Evolutionary conservation across 2,888 invertebrate genomes (phyloP), one percentile per base, ranked within the genome.

Genomic region (Drosophila multiciliata): DNA sequence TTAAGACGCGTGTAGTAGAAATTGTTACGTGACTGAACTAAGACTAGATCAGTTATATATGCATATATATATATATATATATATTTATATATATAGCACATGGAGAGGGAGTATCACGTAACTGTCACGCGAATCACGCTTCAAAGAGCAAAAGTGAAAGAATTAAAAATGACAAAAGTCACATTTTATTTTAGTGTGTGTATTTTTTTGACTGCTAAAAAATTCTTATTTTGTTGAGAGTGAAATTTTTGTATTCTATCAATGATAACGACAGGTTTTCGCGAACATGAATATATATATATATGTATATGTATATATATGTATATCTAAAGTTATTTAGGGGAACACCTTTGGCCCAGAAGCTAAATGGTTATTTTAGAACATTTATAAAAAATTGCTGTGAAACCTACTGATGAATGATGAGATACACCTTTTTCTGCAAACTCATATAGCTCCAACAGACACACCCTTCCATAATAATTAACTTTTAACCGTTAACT

Each of bases 11-110:
- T 65, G 49, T 66, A 33, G 55, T 68, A 49, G 61, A 2, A 20
- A 6, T 12, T 40, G 59, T 26, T 29, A 88, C 87, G 87, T 86
- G 88, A 75, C 62, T 65, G 53, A 71, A 75, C 66, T 83, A 55
- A 50, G 54, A 73, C 71, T 68, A 68, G 63, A 58, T 75, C 62
- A 60, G 36, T 42, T 62, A 29, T 12, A n/a, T 72, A 60, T 62
- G 54, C 40, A 62, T 70, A 38, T 38, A 8, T 74, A 58, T 62
- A 57, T 52, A 57, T 71, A 29, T 23, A 26, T 72, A 60, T 62
- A 57, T 49, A 61, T 70, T 17, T 38, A 8, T 74, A 54, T 64
- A 57, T 54, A 60, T 71, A 29, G 29, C 29, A 29, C 6, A 29
- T 29, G 29, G 5, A 5, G 29, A 29, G 67, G 57, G 61, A 68